phyloP scores from a whole-genome alignment of 2,797 vertebrate genomes.

The Vespertilio murinus region DNA sequence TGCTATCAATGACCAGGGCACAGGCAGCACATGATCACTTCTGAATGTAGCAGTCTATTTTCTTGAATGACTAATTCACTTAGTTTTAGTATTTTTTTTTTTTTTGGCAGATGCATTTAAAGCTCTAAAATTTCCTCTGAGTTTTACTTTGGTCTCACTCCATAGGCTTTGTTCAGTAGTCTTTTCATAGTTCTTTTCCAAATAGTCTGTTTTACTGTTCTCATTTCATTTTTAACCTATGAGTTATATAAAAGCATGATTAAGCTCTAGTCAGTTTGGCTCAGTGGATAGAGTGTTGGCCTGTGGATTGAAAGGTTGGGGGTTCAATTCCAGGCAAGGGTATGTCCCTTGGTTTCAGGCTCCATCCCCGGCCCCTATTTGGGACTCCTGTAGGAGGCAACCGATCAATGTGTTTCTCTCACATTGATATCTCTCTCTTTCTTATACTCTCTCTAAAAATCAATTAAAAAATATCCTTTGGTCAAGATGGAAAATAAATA shows the following conservation, averaged over 20 bases:
- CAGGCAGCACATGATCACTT: neutral
- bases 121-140: neutral
- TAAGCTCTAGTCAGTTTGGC: neutral
- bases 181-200: neutral
- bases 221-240: slow-evolving; percentile 38
- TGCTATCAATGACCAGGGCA: neutral
- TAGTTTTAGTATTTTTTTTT: neutral
- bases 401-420: no score
- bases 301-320: no score
- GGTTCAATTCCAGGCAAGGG: no score
- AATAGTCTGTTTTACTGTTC: neutral
- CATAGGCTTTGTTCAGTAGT: neutral
- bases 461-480: no score
- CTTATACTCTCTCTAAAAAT: no score
- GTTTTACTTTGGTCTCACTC: neutral
- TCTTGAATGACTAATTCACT: slow-evolving; percentile 6
- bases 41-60: neutral
- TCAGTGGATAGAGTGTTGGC: no score
- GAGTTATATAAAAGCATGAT: neutral
- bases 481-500: no score
- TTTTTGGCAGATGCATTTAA: neutral
- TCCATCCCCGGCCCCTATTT: no score
- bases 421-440: no score
- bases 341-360: no score
- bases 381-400: no score